Base-by-base conservation (phyloP, 2,113 vertebrate genomes). In the Elephantulus edwardii region DNA sequence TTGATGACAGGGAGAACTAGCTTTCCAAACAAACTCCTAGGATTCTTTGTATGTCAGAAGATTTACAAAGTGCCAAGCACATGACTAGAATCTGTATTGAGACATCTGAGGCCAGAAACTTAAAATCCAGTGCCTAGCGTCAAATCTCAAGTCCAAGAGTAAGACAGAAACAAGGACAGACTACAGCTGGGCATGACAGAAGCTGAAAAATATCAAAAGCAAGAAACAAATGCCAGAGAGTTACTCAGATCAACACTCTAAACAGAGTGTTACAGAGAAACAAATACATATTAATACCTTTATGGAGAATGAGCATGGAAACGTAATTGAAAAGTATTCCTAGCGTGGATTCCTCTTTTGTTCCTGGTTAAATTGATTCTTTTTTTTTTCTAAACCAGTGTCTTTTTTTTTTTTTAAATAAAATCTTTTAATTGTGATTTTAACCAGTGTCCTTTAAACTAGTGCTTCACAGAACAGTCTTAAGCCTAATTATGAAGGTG, bases 1-100 rank as follows among this genome's bases (percentile, higher is more conserved):
- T 89, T 75, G 8, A 71, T 93, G 38, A 64, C 79, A 81, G 71
- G 83, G 75, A 79, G 62, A 17, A 95, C 46, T 19, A 90, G n/a
- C 70, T 72, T 40, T 40, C 64, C 50, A 94, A 78, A 74, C 10
- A 72, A 83, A 70, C 84, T 91, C 28, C n/a, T 84, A 50, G 38
- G 8, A 83, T 66, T 87, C 28, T 95, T 88, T 93, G n/a, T 83
- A 44, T 83, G 48, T 48, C 80, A 83, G 33, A 54, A 76, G 28
- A 83, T 58, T 16, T 62, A 60, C 22, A 88, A 48, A 90, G 13
- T 68, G 35, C 54, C 62, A 83, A 9, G 16, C 38, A 72, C 83
- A 70, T 86, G 46, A 82, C n/a, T 30, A 78, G 62, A 91, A 76
- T 89, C 80, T 17, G 33, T 86, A 38, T 1, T 79, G 35, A 90